These are phyloP conservation scores for Silurus glanis DNA, from an alignment of 2,113 vertebrate species.

Conservation along the genomic window DNA sequence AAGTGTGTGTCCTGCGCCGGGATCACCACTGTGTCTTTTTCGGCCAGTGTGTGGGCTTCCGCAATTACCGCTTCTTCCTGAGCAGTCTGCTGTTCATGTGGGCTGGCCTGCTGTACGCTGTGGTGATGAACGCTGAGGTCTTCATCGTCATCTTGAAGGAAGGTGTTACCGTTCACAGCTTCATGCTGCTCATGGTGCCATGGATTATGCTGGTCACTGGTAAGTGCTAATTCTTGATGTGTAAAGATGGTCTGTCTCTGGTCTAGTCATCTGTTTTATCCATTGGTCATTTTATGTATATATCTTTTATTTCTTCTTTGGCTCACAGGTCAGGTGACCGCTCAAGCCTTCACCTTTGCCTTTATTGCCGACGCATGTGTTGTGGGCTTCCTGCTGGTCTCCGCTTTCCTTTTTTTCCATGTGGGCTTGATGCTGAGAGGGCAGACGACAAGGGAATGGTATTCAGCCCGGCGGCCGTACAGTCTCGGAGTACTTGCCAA, in stretches of 20 bases:
- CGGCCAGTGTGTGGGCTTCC: slow-evolving; percentile 83
- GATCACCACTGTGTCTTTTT: slow-evolving; percentile 92
- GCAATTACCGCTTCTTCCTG: slow-evolving; percentile 85
- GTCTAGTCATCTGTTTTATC: neutral
- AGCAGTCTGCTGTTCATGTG: slow-evolving; percentile 80
- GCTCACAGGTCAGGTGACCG: slow-evolving; percentile 78
- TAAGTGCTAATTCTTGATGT: slow-evolving; percentile 53
- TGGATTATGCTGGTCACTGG: slow-evolving; percentile 91
- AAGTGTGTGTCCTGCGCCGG: slow-evolving; percentile 81
- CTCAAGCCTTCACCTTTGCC: slow-evolving; percentile 80
- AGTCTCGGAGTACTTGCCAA: slow-evolving; percentile 75
- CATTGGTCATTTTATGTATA: neutral
- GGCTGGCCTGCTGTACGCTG: slow-evolving; percentile 78
- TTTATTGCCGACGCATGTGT: slow-evolving; percentile 87
- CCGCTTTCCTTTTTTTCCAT: slow-evolving; percentile 85
- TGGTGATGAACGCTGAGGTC: slow-evolving; percentile 83
- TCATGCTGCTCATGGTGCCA: slow-evolving; percentile 81
- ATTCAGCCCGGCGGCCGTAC: slow-evolving; percentile 74
- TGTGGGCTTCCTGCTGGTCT: slow-evolving; percentile 81
- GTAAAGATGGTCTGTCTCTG: neutral
- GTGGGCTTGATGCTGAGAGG: slow-evolving; percentile 78
- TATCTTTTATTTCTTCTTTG: neutral
- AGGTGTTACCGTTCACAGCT: slow-evolving; percentile 78
- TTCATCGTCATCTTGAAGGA: slow-evolving; percentile 80
- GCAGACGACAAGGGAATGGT: slow-evolving; percentile 89